phyloP scores from a whole-genome alignment of 2,888 invertebrate genomes.

The Lasioglossum malachurum region DNA sequence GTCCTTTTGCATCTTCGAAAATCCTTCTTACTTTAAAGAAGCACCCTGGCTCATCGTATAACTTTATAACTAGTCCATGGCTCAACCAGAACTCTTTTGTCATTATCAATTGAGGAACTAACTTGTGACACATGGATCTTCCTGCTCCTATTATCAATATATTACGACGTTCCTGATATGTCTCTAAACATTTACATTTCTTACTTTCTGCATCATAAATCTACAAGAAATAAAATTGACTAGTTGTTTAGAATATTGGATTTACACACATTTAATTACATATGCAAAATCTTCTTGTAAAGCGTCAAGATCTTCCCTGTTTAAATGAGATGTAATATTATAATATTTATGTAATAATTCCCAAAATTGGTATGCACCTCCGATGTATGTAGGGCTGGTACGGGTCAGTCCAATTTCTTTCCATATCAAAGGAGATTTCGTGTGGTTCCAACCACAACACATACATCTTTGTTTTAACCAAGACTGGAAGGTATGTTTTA shows the following conservation, averaged over 20 bases:
- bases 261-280: slow-evolving; percentile 59
- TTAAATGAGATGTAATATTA: slow-evolving; percentile 81
- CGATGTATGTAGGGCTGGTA: slow-evolving; percentile 87
- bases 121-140: slow-evolving; percentile 69
- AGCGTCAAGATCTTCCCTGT: slow-evolving; percentile 75
- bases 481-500: slow-evolving; percentile 77
- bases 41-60: slow-evolving; percentile 76
- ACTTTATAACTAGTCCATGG: slow-evolving; percentile 74
- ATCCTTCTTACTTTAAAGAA: slow-evolving; percentile 72
- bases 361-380: slow-evolving; percentile 87
- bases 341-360: slow-evolving; percentile 88
- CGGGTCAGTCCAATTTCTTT: slow-evolving; percentile 87
- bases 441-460: slow-evolving; percentile 87
- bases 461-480: slow-evolving; percentile 86
- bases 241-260: neutral
- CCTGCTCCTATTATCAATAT: slow-evolving; percentile 78
- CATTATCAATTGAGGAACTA: slow-evolving; percentile 77
- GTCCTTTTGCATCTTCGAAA: slow-evolving; percentile 56
- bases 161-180: slow-evolving; percentile 27
- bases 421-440: slow-evolving; percentile 87
- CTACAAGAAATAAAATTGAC: slow-evolving; percentile 19
- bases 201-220: slow-evolving; percentile 2
- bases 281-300: slow-evolving; percentile 76
- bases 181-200: slow-evolving; percentile 1
- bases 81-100: slow-evolving; percentile 69